phyloP scores from a whole-genome alignment of 1,140 invertebrate species.

The Orussus abietinus region DNA sequence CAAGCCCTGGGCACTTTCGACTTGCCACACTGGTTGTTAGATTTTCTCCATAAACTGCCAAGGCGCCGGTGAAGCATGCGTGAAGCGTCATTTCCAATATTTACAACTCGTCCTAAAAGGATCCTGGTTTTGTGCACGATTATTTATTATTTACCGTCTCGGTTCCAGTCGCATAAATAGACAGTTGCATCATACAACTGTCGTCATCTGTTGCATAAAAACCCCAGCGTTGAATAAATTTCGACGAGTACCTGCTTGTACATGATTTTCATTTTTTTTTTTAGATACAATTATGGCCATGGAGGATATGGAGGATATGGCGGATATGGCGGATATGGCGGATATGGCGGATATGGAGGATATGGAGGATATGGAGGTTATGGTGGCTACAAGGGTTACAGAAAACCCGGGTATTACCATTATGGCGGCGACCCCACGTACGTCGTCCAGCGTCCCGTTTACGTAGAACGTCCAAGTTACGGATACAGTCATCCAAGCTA shows the following conservation, averaged over 20 bases:
- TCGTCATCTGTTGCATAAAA: background rate
- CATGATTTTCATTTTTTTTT: background rate
- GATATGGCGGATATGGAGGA: background rate
- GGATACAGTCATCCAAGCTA: background rate
- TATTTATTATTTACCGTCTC: background rate
- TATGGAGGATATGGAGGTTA: background rate
- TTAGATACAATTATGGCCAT: too few relatives aligned
- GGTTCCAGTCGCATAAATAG: background rate
- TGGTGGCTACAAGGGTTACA: background rate
- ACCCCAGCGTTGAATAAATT: background rate
- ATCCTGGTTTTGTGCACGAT: too few relatives aligned
- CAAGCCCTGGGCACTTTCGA: too few relatives aligned
- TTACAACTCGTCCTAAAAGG: too few relatives aligned
- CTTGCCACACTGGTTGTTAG: too few relatives aligned
- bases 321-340: slow-evolving; percentile 2
- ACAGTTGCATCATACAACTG: background rate
- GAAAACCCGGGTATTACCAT: background rate
- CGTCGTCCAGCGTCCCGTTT: background rate
- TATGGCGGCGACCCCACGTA: background rate
- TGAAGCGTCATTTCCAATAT: too few relatives aligned
- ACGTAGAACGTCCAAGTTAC: background rate
- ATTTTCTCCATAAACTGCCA: too few relatives aligned
- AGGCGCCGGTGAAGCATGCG: too few relatives aligned
- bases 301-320: slow-evolving; percentile 4
- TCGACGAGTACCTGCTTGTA: background rate